Percentiles rank a stretch among this genome's conserved stretches.
phyloP scores from a whole-genome alignment of 2,113 vertebrate species.

The Chelonoidis abingdonii region DNA sequence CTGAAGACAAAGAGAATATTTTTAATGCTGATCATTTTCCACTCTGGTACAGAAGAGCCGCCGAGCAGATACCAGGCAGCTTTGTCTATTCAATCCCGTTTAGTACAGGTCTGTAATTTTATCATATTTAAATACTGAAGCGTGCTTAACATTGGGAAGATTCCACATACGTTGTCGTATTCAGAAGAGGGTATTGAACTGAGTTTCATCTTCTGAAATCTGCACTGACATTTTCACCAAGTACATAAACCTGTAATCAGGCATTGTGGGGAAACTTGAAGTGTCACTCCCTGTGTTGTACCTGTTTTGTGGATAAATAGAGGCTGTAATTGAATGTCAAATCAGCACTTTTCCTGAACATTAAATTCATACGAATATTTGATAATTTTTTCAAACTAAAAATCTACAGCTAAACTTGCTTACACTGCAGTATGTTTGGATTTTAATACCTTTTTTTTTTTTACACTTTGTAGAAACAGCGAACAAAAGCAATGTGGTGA shows the following conservation, averaged over 20 bases:
- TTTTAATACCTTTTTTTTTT: background rate
- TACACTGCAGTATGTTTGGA: background rate
- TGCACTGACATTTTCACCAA: background rate
- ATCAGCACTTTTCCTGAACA: background rate
- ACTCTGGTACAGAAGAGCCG: conserved; percentile 97
- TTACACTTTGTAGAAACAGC: conserved; percentile 80
- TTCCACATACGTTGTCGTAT: background rate
- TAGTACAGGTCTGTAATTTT: conserved; percentile 85
- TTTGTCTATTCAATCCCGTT: conserved; percentile 97
- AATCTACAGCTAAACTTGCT: background rate
- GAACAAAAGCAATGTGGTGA: conserved; percentile 94
- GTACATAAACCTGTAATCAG: background rate
- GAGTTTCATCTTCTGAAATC: background rate
- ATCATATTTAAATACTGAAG: background rate
- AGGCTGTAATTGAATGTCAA: background rate
- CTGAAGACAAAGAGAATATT: conserved; percentile 96
- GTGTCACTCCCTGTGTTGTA: background rate
- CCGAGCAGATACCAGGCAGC: conserved; percentile 96
- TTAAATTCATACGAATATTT: background rate
- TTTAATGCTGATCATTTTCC: conserved; percentile 98
- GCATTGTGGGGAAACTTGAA: background rate
- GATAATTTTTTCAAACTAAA: background rate
- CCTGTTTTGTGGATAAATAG: background rate
- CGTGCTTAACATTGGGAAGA: background rate
- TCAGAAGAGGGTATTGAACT: background rate